Percentiles rank a stretch among this genome's conserved stretches.
phyloP scores from a whole-genome alignment of 2,113 vertebrate species.

The Esox niger region DNA sequence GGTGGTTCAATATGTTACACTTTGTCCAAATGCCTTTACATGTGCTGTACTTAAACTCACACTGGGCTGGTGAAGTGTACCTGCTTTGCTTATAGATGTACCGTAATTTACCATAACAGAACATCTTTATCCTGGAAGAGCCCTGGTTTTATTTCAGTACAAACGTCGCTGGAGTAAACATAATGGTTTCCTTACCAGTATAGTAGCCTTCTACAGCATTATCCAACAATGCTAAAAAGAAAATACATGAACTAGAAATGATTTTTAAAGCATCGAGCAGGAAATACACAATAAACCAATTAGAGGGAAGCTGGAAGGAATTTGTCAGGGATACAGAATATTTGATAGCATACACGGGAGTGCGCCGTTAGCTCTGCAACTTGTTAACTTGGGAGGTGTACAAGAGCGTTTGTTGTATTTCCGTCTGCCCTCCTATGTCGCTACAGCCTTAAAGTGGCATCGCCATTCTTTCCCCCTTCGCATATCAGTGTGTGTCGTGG shows the following conservation, averaged over 20 bases:
- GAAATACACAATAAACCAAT: slow-evolving; percentile 27
- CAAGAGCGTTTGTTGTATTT: not conserved
- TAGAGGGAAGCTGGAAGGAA: not conserved
- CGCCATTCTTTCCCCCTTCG: not conserved
- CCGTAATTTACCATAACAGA: not conserved
- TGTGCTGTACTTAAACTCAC: not conserved
- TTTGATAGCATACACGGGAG: not conserved
- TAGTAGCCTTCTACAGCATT: not conserved
- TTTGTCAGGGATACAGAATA: not conserved
- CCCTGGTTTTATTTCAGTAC: too few species aligned
- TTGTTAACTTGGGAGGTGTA: not conserved
- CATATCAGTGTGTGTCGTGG: not conserved
- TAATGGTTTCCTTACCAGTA: too few species aligned
- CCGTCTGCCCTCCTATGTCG: too few species aligned
- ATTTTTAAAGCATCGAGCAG: slow-evolving; percentile 7
- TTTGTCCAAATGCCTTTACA: not conserved
- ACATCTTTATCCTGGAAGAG: not conserved
- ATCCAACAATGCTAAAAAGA: not conserved
- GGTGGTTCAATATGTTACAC: not conserved
- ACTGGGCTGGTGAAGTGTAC: too few species aligned
- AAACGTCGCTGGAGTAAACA: too few species aligned
- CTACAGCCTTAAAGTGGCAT: too few species aligned
- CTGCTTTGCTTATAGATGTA: not conserved
- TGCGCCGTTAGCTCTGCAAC: not conserved
- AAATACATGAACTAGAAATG: slow-evolving; percentile 15